Evolutionary conservation across 2,797 vertebrate genomes (phyloP).

Genomic region (Buceros bicornis): DNA sequence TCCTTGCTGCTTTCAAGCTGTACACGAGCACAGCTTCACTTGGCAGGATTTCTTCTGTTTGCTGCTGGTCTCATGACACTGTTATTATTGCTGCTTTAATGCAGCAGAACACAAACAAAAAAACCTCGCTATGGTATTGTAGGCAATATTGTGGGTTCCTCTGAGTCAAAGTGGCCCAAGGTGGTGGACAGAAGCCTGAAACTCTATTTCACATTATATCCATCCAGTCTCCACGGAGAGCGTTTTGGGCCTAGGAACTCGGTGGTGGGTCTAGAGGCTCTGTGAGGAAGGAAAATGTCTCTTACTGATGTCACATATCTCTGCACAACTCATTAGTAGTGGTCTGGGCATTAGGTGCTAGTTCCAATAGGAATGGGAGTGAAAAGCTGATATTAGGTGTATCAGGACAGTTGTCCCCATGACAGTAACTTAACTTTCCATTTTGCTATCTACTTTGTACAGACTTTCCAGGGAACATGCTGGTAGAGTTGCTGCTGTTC

Average conservation of each 20-base stretch:
- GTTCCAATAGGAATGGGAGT: not conserved
- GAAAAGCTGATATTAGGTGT: not conserved
- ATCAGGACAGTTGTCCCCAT: not conserved
- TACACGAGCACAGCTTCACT: slow-evolving; percentile 16
- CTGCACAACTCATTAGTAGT: not conserved
- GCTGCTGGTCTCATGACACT: slow-evolving; percentile 9
- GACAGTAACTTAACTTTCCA: not conserved
- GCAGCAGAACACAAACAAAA: not conserved
- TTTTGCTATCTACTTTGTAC: not conserved
- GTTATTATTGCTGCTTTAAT: slow-evolving; percentile 26
- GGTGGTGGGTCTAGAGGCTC: not conserved
- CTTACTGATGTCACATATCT: not conserved
- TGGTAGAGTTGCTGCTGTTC: not conserved
- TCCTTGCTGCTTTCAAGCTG: slow-evolving; percentile 31
- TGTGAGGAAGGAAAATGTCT: not conserved
- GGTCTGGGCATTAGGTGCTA: not conserved
- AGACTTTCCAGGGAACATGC: not conserved
- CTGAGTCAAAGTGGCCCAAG: not conserved
- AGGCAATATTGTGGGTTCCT: slow-evolving; percentile 3
- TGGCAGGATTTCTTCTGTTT: slow-evolving; percentile 7
- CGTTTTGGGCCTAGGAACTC: not conserved
- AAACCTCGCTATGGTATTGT: not conserved
- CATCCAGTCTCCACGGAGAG: not conserved
- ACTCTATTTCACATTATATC: not conserved
- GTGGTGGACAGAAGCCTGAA: not conserved